These are phyloP conservation scores for Samia ricini DNA, from an alignment of 1,140 invertebrate genomes.

Conservation along the genomic window DNA sequence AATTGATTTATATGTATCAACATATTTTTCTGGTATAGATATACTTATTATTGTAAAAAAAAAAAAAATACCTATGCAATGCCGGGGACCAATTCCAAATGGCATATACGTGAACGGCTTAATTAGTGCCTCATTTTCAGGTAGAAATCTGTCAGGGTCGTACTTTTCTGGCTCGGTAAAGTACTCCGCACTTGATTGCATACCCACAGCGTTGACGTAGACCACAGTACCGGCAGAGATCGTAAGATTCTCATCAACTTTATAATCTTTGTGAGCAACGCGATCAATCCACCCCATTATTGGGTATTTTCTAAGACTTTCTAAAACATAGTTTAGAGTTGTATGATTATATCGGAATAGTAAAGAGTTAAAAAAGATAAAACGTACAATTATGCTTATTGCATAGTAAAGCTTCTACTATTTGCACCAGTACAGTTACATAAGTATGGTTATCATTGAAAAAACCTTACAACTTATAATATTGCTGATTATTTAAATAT, in stretches of 20 bases:
- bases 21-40: too few relatives aligned
- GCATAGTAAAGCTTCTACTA: too few relatives aligned
- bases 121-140: constrained; percentile 56
- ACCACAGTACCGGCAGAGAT: constrained; percentile 52
- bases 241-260: constrained; percentile 58
- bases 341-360: too few relatives aligned
- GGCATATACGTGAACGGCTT: constrained; percentile 72
- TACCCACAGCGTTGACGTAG: constrained; percentile 42
- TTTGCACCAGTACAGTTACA: too few relatives aligned
- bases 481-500: too few relatives aligned
- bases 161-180: constrained; percentile 77
- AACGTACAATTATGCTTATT: too few relatives aligned
- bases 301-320: constrained; percentile 78
- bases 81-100: constrained; percentile 82
- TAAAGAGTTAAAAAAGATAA: too few relatives aligned
- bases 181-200: constrained; percentile 74
- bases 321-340: constrained; percentile 43
- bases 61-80: constrained; percentile 78
- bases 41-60: too few relatives aligned
- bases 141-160: constrained; percentile 76
- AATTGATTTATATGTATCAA: too few relatives aligned
- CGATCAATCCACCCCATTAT: constrained; percentile 69
- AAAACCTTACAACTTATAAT: too few relatives aligned
- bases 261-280: constrained; percentile 51
- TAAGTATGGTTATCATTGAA: too few relatives aligned